These are phyloP conservation scores for Furcifer pardalis DNA, from an alignment of 2,797 vertebrate genomes.

Conservation along the genomic window DNA sequence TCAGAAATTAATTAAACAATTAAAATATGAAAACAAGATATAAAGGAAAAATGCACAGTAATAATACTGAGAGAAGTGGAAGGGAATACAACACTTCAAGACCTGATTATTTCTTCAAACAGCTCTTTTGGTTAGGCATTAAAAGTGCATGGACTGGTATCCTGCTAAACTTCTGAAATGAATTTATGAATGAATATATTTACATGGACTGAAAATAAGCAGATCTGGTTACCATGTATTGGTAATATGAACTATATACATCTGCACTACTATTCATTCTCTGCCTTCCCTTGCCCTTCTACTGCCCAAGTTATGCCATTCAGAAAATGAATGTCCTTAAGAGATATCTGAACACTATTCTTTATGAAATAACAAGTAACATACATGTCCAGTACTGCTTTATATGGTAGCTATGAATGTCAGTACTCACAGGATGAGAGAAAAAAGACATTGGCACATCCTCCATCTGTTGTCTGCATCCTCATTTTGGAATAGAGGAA, in stretches of 20 bases:
- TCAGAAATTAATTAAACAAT: no score
- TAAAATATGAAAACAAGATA: no score
- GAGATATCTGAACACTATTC: neutral
- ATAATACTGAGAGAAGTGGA: no score
- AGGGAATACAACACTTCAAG: no score
- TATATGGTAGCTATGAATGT: neutral
- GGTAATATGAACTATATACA: no score
- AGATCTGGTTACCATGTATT: neutral
- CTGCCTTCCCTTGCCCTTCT: neutral
- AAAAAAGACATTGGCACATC: neutral
- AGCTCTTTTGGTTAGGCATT: no score
- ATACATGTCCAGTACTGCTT: neutral
- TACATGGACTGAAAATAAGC: neutral
- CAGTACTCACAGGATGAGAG: neutral
- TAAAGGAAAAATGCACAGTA: no score
- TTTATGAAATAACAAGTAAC: neutral
- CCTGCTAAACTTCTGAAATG: neutral
- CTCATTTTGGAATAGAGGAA: neutral
- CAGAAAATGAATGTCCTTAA: neutral
- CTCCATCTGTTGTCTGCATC: neutral
- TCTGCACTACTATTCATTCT: neutral
- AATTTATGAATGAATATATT: neutral
- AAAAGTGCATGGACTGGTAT: no score
- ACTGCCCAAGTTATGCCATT: neutral
- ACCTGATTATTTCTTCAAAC: no score